Evolutionary conservation across 1,140 invertebrate genomes (phyloP), one percentile per base, ranked within the genome.

Genomic region (Drosophila kanapiae): DNA sequence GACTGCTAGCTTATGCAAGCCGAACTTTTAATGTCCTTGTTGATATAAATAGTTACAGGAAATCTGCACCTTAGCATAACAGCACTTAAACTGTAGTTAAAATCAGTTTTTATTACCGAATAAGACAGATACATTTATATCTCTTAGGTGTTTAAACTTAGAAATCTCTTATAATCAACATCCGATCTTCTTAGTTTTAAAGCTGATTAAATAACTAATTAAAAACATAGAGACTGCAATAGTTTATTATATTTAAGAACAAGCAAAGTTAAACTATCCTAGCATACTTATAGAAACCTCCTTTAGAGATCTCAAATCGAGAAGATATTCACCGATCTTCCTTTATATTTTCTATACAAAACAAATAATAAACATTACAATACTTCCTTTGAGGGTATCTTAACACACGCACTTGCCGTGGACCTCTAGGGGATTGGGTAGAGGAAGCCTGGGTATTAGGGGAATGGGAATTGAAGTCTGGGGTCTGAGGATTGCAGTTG

Each of bases 321-420:
- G n/a, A n/a, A n/a, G n/a, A n/a, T n/a, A n/a, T n/a, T n/a, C 11
- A 9, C 14, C 6, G 0, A 13, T 18, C 35, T 18, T 35, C 18
- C 10, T 35, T 8, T 14, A 9, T 23, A 23, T 37, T 37, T 35
- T 18, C 16, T 13, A 7, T 13, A 13, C 3, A 8, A 35, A 8
- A n/a, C 4, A 27, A 4, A 14, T 33, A 4, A 4, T 16, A 2
- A 33, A 5, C 11, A 18, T 5, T 35, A 18, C 5, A 37, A 14
- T 14, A 23, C 18, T 23, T 14, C 8, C 18, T 23, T 6, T 14
- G 14, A 54, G 51, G 13, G 51, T 54, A 54, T 37, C 18, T 16
- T 53, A 51, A 54, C 49, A 70, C 57, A 86, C 76, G 78, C 83
- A 87, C 83, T 82, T 72, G 80, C 72, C 78, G 10, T 35, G 65